Evolutionary conservation across 2,888 invertebrate species (phyloP).

Genomic region (Caenorhabditis sp.): DNA sequence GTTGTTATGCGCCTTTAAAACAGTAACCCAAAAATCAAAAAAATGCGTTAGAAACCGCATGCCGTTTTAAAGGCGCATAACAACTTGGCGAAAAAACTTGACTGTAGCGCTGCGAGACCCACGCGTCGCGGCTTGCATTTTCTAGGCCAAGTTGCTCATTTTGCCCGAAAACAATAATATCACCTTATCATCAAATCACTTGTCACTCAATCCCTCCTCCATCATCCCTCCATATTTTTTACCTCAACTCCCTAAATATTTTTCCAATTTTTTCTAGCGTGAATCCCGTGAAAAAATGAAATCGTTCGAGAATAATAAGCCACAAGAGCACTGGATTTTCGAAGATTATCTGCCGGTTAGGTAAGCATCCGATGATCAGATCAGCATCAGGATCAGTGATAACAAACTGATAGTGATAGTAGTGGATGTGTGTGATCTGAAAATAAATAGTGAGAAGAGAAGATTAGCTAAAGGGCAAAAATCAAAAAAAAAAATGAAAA

Average conservation of each 20-base stretch:
- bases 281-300: conserved; percentile 41
- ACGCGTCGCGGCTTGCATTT: no score
- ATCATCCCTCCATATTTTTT: background rate
- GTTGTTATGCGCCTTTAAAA: no score
- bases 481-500: no score
- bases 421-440: conserved; percentile 4
- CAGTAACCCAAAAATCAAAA: no score
- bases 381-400: conserved; percentile 1
- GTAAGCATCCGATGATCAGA: no score
- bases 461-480: background rate
- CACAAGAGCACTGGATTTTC: conserved; percentile 55
- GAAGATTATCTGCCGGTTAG: conserved; percentile 60
- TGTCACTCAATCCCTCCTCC: no score
- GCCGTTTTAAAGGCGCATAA: no score
- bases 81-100: no score
- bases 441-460: background rate
- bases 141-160: no score
- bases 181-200: background rate
- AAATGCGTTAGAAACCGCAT: no score
- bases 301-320: conserved; percentile 38
- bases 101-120: no score
- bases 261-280: conserved; percentile 27
- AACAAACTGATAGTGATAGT: background rate
- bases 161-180: no score
- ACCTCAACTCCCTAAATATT: background rate